A percentile compares a stretch with the other conserved stretches of the same genome.
These are phyloP conservation scores for Trigoniulus corallinus DNA, from an alignment of 1,140 invertebrate species.

Conservation along the genomic window DNA sequence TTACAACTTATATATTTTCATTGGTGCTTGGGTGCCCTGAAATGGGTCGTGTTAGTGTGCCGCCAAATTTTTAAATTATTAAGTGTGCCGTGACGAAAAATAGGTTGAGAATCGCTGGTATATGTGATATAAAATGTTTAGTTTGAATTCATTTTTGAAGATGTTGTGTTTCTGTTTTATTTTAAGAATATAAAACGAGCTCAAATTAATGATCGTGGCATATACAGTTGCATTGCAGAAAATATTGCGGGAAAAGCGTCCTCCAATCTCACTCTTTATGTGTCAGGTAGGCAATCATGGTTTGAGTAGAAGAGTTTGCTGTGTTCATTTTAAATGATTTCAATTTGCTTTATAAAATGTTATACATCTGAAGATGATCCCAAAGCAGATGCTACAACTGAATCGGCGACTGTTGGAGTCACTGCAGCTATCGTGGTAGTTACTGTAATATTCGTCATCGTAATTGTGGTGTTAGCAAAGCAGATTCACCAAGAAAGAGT, in stretches of 20 bases:
- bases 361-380: neutral
- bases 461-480: neutral
- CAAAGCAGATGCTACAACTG: neutral
- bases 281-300: neutral
- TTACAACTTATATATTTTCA: too few species aligned
- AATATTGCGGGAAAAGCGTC: conserved; percentile 3
- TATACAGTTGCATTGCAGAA: conserved; percentile 3
- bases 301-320: neutral
- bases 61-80: too few species aligned
- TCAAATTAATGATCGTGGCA: neutral
- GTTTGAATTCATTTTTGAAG: neutral
- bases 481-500: conserved; percentile 1
- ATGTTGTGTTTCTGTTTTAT: neutral
- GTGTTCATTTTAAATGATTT: neutral
- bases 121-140: neutral
- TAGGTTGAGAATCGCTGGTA: too few species aligned
- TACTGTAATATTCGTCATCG: neutral
- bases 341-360: neutral
- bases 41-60: neutral
- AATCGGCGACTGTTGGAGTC: neutral
- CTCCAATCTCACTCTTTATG: conserved; percentile 1
- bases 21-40: too few species aligned
- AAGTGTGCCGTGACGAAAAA: too few species aligned
- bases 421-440: neutral
- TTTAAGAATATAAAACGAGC: conserved; percentile 5